phyloP scores from a whole-genome alignment of 2,888 invertebrate genomes.

The Cheilosia soror region DNA sequence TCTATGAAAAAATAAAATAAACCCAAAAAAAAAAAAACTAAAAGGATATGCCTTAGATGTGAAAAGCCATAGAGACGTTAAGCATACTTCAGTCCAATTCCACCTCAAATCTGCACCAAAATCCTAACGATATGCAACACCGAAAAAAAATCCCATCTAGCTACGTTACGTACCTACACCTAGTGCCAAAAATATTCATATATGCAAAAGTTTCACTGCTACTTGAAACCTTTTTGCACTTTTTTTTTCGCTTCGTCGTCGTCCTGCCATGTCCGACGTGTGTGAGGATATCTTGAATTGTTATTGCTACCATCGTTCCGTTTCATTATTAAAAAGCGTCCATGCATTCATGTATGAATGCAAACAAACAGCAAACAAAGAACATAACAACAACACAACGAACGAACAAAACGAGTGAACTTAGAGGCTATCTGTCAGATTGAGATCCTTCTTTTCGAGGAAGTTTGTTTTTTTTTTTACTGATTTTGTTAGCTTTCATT shows the following conservation, averaged over 20 bases:
- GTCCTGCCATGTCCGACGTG: conserved; percentile 66
- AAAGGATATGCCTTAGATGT: conserved; percentile 56
- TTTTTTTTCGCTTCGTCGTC: conserved; percentile 57
- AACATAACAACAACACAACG: conserved; percentile 66
- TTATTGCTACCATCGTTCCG: conserved; percentile 70
- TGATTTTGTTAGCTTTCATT: conserved; percentile 32
- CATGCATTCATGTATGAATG: conserved; percentile 77
- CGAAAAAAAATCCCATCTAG: conserved; percentile 18
- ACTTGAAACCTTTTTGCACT: conserved; percentile 72
- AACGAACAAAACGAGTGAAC: conserved; percentile 50
- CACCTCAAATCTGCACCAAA: conserved; percentile 70
- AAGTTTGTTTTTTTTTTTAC: conserved; percentile 44
- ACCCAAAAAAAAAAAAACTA: not conserved
- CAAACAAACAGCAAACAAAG: conserved; percentile 76
- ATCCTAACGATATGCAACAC: conserved; percentile 59
- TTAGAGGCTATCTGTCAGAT: conserved; percentile 73
- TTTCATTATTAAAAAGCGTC: conserved; percentile 78
- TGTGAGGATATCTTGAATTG: conserved; percentile 74
- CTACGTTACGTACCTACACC: conserved; percentile 16
- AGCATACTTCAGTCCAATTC: conserved; percentile 71
- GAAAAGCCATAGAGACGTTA: conserved; percentile 54
- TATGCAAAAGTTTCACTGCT: conserved; percentile 75
- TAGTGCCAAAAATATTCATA: conserved; percentile 72
- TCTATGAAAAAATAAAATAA: conserved; percentile 3
- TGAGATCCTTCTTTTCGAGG: conserved; percentile 74